A percentile compares a stretch with the other conserved stretches of the same genome.
Conservation (phyloP, 2,113 vertebrate genomes). For the Ammodytes dubius region DNA sequence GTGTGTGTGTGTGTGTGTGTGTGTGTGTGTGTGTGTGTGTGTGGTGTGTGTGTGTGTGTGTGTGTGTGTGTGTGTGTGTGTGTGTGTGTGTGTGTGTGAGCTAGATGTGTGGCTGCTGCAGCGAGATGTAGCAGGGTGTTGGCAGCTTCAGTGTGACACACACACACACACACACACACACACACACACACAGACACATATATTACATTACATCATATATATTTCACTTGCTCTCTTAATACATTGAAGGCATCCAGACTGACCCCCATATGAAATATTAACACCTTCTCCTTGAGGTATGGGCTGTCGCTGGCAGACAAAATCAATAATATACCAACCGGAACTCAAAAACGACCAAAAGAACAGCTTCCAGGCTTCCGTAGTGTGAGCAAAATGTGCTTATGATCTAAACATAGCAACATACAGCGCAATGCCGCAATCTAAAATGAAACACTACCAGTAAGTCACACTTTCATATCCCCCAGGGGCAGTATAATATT, state of each 20-base stretch:
- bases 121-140: conserved; percentile 27
- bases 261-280: neutral
- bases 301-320: neutral
- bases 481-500: neutral
- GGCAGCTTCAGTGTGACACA: conserved; percentile 2
- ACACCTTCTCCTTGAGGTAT: neutral
- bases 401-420: neutral
- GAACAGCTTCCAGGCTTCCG: too few species aligned
- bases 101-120: neutral
- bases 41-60: too few species aligned
- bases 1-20: neutral
- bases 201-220: too few species aligned
- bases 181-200: too few species aligned
- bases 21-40: too few species aligned
- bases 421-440: neutral
- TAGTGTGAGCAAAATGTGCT: neutral
- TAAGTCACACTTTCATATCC: conserved; percentile 10
- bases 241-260: neutral
- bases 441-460: conserved; percentile 15
- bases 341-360: neutral
- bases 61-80: too few species aligned
- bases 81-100: neutral
- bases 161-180: too few species aligned
- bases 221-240: neutral
- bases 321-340: neutral